A percentile compares a stretch with the other conserved stretches of the same genome.
phyloP scores from a whole-genome alignment of 2,113 vertebrate genomes.

The Peromyscus maniculatus region DNA sequence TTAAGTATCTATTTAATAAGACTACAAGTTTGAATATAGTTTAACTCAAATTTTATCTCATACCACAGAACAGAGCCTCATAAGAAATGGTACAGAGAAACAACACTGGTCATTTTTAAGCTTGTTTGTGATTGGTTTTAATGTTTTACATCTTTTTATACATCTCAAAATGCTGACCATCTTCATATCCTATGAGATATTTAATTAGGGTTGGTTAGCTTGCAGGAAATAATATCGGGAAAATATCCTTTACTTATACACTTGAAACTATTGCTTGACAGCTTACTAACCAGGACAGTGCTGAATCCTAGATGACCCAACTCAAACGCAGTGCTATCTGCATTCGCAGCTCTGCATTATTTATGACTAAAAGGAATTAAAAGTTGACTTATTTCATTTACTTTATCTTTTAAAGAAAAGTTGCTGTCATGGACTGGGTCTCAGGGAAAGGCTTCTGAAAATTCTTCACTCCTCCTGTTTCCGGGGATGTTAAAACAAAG shows the following conservation, averaged over 20 bases:
- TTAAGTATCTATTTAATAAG: slow-evolving; percentile 16
- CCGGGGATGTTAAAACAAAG: neutral
- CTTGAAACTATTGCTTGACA: neutral
- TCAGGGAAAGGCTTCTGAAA: slow-evolving; percentile 42
- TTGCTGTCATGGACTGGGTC: neutral
- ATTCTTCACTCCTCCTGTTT: neutral
- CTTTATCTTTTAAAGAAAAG: slow-evolving; percentile 20
- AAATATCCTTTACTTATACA: neutral
- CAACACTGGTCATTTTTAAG: neutral
- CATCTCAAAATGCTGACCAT: neutral
- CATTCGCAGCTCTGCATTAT: neutral
- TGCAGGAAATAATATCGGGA: neutral
- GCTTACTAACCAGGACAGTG: neutral
- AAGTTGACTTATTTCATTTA: slow-evolving; percentile 40
- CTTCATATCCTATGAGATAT: neutral
- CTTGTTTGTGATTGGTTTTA: neutral
- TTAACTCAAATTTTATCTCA: neutral
- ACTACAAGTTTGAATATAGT: neutral
- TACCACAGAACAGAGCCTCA: neutral
- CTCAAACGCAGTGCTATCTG: neutral
- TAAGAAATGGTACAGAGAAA: slow-evolving; percentile 46
- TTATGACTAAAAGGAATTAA: slow-evolving; percentile 22
- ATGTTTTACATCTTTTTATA: neutral
- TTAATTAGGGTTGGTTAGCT: slow-evolving; percentile 1
- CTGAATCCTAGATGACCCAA: neutral